A percentile compares a stretch with the other conserved stretches of the same genome.
phyloP scores from a whole-genome alignment of 2,888 invertebrate species.

The Macrosoma leucophasiata region DNA sequence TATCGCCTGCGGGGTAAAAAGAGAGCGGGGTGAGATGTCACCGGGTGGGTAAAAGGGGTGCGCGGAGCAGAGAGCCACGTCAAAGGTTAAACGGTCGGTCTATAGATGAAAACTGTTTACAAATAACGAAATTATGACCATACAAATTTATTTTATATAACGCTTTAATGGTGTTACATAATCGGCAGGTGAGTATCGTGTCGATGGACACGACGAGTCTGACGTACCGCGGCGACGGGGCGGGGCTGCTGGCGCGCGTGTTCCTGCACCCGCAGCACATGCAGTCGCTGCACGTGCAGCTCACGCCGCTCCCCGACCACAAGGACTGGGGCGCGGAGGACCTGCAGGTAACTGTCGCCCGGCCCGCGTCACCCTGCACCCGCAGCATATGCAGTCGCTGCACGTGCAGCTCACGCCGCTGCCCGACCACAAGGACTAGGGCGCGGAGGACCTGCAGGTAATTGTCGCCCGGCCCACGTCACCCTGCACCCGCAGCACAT shows the following conservation, averaged over 20 bases:
- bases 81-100: too few relatives aligned
- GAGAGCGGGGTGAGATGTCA: too few relatives aligned
- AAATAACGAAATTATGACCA: too few relatives aligned
- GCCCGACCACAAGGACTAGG: conserved; percentile 81
- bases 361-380: conserved; percentile 83
- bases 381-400: conserved; percentile 91
- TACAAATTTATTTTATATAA: too few relatives aligned
- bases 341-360: conserved; percentile 75
- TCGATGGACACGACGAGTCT: conserved; percentile 91
- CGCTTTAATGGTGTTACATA: too few relatives aligned
- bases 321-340: conserved; percentile 93
- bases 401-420: conserved; percentile 83
- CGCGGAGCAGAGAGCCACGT: too few relatives aligned
- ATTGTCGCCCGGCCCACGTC: conserved; percentile 82
- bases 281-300: conserved; percentile 89
- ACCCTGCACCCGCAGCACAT: conserved; percentile 90
- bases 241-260: conserved; percentile 87
- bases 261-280: conserved; percentile 90
- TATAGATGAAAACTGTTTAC: too few relatives aligned
- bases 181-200: conserved; percentile 81
- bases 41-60: too few relatives aligned
- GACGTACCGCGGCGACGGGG: conserved; percentile 90
- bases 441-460: conserved; percentile 40
- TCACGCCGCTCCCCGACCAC: conserved; percentile 84
- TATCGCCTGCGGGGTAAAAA: too few relatives aligned